Base-by-base conservation (phyloP, 2,888 invertebrate genomes). In the Linnaemya tessellans region DNA sequence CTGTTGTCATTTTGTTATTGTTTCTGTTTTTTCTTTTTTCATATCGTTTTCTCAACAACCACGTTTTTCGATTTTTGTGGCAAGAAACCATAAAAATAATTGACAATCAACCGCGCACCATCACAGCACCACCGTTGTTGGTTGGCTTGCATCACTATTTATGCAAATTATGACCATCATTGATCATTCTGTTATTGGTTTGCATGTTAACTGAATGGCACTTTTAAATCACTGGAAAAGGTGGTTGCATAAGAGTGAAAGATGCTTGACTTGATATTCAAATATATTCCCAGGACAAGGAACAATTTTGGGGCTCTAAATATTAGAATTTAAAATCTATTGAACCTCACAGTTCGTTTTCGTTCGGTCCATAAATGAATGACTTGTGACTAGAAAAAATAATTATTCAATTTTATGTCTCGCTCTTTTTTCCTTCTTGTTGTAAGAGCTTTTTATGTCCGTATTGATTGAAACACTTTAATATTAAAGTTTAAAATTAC, bases 161-260 rank as follows among this genome's bases (percentile, higher is more conserved):
- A 85, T 85, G 85, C 79, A 85, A 85, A 85, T 85, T 85, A 77
- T 79, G 85, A 79, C 4, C 71, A 79, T 77, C 75, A 80, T 85
- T 71, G 75, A 83, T 85, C 79, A 80, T 85, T 75, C 64, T 20
- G 18, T 13, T 38, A 9, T 38, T 65, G 75, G 68, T 15, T 51
- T 70, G 41, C 41, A 62, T 41, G 41, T 79, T 70, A 51, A 60
- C 68, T 30, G 1, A 35, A 58, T 56, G 35, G 25, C 58, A 8
- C 7, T 41, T 9, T 43, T 15, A 43, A 64, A 30, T 56, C 56
- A 56, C 3, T 7, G 11, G 9, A 11, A 54, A 54, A 22, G 3
- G 11, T 51, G 5, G 10, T 8, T 51, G 51, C n/a, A n/a, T n/a
- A n/a, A n/a, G n/a, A n/a, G n/a, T n/a, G n/a, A n/a, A n/a, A n/a